A percentile compares a stretch with the other conserved stretches of the same genome.
Evolutionary conservation across 2,113 vertebrate species (phyloP).

Genomic region (Brachyistius frenatus): DNA sequence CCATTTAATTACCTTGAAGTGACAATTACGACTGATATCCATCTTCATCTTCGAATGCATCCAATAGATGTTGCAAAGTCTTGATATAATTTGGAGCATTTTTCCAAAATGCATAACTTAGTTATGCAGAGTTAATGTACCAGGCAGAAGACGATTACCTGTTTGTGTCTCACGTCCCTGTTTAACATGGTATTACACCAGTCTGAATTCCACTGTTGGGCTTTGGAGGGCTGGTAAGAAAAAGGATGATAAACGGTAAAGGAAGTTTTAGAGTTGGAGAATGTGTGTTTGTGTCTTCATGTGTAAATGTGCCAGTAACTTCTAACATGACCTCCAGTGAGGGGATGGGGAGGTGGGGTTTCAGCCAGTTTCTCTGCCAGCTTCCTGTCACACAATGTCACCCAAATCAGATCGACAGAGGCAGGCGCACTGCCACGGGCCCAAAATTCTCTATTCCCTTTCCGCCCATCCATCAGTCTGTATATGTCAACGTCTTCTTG

Average conservation of each 20-base stretch:
- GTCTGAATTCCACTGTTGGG: not conserved
- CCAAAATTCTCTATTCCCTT: constrained; percentile 54
- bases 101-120: too few relatives aligned
- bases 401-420: constrained; percentile 70
- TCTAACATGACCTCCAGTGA: constrained; percentile 49
- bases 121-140: too few relatives aligned
- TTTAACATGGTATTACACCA: too few relatives aligned
- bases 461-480: constrained; percentile 56
- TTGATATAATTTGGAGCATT: too few relatives aligned
- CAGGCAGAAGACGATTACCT: too few relatives aligned
- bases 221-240: constrained; percentile 2
- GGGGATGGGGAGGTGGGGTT: not conserved
- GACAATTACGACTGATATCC: too few relatives aligned
- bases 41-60: too few relatives aligned
- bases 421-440: constrained; percentile 58
- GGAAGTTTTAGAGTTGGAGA: not conserved
- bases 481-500: constrained; percentile 44
- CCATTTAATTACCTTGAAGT: too few relatives aligned
- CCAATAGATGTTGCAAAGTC: too few relatives aligned
- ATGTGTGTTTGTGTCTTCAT: not conserved
- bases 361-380: constrained; percentile 54
- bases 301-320: constrained; percentile 31
- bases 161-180: too few relatives aligned
- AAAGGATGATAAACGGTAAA: not conserved
- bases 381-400: constrained; percentile 66